A percentile compares a stretch with the other conserved stretches of the same genome.
Evolutionary conservation across 2,797 vertebrate genomes (phyloP).

Genomic region (Sebastes wilsoni): DNA sequence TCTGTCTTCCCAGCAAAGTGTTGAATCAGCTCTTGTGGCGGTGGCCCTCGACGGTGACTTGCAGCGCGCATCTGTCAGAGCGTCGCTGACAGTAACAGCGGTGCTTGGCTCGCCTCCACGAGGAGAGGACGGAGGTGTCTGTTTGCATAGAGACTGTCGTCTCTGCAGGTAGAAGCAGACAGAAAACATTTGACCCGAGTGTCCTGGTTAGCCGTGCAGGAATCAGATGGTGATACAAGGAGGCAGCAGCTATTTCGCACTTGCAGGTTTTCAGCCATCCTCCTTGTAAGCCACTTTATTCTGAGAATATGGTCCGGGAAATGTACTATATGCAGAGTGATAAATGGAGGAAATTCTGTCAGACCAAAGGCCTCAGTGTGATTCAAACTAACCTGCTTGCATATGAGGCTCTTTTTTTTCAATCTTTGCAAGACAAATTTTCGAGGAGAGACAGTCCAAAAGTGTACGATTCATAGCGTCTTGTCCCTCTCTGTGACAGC

Average conservation of each 20-base stretch:
- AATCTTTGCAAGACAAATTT: background rate
- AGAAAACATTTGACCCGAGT: constrained; percentile 46
- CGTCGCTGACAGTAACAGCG: constrained; percentile 54
- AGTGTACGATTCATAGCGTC: background rate
- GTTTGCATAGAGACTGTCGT: constrained; percentile 24
- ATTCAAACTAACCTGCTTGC: background rate
- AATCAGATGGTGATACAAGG: constrained; percentile 22
- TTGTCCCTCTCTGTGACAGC: background rate
- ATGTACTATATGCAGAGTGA: background rate
- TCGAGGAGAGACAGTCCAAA: background rate
- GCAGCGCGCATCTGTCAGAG: constrained; percentile 59
- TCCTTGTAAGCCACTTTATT: background rate
- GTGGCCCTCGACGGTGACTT: constrained; percentile 36
- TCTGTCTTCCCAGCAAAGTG: constrained; percentile 50
- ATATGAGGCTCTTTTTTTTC: background rate
- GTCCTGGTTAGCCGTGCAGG: constrained; percentile 31
- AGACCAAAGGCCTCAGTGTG: background rate
- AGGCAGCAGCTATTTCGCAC: constrained; percentile 17
- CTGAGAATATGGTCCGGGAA: background rate
- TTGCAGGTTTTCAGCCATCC: background rate
- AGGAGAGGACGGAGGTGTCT: constrained; percentile 19
- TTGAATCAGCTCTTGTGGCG: constrained; percentile 63
- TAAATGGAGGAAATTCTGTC: background rate
- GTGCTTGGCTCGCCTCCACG: constrained; percentile 46
- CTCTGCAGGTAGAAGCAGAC: constrained; percentile 24